Evolutionary conservation across 2,888 invertebrate species (phyloP).

Genomic region (Amphipyra tragopoginis): DNA sequence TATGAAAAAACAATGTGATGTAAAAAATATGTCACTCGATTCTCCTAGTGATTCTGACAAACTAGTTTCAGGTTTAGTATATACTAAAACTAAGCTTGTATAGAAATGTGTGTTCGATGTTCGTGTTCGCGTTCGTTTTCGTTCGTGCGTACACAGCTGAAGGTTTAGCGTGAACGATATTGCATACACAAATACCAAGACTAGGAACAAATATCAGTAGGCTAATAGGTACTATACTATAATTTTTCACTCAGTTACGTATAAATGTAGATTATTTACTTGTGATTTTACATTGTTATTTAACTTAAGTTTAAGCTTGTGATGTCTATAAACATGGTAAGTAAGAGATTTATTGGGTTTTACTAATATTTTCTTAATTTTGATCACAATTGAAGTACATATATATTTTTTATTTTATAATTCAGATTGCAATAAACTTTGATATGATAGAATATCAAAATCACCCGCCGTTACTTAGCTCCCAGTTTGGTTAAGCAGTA

Average conservation of each 20-base stretch:
- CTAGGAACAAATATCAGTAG: not conserved
- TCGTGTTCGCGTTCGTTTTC: no score
- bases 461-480: slow-evolving; percentile 38
- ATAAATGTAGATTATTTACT: slow-evolving; percentile 19
- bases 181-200: not conserved
- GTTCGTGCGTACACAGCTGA: no score
- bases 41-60: no score
- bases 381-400: not conserved
- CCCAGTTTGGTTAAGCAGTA: not conserved
- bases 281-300: slow-evolving; percentile 30
- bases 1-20: no score
- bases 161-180: no score
- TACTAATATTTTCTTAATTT: slow-evolving; percentile 36
- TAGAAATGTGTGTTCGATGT: no score
- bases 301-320: slow-evolving; percentile 23
- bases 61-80: no score
- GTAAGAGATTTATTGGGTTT: slow-evolving; percentile 44
- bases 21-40: no score
- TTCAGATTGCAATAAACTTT: not conserved
- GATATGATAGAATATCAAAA: not conserved
- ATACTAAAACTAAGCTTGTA: no score
- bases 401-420: not conserved
- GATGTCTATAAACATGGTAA: slow-evolving; percentile 24
- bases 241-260: not conserved
- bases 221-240: not conserved